Percentiles rank a stretch among this genome's conserved stretches.
Conservation (phyloP, 2,113 vertebrate genomes). For the Noctilio leporinus region DNA sequence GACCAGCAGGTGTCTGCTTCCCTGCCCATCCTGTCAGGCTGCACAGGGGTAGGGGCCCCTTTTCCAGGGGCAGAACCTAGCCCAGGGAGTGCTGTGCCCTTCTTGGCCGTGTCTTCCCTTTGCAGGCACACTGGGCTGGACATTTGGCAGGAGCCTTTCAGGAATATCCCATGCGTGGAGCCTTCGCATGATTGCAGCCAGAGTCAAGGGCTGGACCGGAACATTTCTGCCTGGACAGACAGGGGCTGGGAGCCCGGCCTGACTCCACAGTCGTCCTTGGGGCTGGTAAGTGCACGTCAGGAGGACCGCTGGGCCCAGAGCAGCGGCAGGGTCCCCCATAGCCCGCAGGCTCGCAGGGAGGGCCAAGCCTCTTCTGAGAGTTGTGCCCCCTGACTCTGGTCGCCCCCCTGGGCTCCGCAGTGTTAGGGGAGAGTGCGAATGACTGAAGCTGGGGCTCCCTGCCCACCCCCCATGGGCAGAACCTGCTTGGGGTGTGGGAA, state of each 20-base stretch:
- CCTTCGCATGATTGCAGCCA: background rate
- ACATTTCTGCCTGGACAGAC: background rate
- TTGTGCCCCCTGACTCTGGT: fast-evolving
- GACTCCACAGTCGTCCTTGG: fast-evolving
- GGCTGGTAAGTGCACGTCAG: background rate
- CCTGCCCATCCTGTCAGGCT: background rate
- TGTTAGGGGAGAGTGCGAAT: background rate
- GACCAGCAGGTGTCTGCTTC: background rate
- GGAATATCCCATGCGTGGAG: background rate
- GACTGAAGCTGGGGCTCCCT: background rate
- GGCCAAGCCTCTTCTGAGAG: background rate
- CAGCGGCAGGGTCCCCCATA: background rate
- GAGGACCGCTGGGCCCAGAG: background rate
- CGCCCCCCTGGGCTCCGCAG: background rate
- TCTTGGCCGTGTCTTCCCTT: background rate
- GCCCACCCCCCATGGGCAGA: background rate
- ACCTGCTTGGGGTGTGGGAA: background rate
- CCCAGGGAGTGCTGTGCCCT: fast-evolving
- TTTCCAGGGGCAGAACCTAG: fast-evolving
- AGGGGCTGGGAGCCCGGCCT: background rate
- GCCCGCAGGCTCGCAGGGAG: no score
- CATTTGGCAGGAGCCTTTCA: fast-evolving
- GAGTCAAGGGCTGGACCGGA: no score
- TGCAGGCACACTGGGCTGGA: background rate
- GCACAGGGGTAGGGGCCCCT: fast-evolving